These are phyloP conservation scores for Bombus sylvicola DNA, from an alignment of 1,140 invertebrate species.

Conservation along the genomic window DNA sequence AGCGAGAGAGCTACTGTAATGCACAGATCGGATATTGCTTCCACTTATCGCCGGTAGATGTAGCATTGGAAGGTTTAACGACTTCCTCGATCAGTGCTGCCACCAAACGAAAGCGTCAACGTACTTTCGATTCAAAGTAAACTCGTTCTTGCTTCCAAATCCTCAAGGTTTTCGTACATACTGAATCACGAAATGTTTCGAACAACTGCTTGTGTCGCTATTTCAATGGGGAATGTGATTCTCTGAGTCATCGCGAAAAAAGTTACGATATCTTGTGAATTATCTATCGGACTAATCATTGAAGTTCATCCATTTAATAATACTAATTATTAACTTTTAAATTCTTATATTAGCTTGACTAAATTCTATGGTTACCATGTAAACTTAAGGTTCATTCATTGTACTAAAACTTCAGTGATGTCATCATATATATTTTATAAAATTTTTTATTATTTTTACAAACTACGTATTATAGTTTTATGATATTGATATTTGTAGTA, in stretches of 20 bases:
- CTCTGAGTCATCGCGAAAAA: slow-evolving; percentile 7
- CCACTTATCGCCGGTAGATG: slow-evolving; percentile 67
- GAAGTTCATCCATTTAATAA: background rate
- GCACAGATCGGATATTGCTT: slow-evolving; percentile 65
- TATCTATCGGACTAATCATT: background rate
- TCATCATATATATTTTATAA: too few species aligned
- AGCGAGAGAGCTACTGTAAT: slow-evolving; percentile 71
- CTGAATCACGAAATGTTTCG: background rate
- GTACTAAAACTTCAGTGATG: background rate
- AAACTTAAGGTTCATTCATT: background rate
- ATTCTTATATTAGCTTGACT: background rate
- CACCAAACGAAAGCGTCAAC: slow-evolving; percentile 34
- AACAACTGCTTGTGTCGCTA: background rate
- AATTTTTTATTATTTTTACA: background rate
- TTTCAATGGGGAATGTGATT: background rate
- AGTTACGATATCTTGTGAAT: background rate
- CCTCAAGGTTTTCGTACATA: slow-evolving; percentile 4
- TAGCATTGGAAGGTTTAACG: slow-evolving; percentile 37
- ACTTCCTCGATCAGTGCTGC: slow-evolving; percentile 44
- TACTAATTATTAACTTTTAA: background rate
- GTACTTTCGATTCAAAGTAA: slow-evolving; percentile 34
- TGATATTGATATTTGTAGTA: background rate
- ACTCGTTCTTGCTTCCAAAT: background rate
- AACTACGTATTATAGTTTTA: background rate
- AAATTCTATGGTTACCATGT: background rate